These are phyloP conservation scores for Diadophis punctatus DNA, from an alignment of 2,113 vertebrate genomes.

Conservation along the genomic window DNA sequence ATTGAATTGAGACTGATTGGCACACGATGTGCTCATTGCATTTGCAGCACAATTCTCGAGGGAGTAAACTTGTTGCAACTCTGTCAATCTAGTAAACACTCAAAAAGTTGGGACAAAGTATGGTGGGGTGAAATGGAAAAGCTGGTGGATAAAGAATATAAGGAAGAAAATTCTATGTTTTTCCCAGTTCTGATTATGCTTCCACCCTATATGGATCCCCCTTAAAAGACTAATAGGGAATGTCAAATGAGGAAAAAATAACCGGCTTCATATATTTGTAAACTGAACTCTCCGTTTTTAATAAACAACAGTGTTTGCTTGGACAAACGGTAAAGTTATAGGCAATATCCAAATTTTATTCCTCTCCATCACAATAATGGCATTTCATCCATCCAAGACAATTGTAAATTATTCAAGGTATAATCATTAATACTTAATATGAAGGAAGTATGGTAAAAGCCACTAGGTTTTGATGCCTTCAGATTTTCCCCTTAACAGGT, in stretches of 20 bases:
- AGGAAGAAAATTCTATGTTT: neutral
- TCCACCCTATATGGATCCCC: too few relatives aligned
- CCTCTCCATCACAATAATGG: conserved; percentile 48
- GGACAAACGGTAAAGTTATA: conserved; percentile 41
- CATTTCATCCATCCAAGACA: conserved; percentile 58
- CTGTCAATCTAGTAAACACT: neutral
- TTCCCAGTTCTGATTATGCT: neutral
- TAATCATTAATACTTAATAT: conserved; percentile 69
- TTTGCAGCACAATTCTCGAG: neutral
- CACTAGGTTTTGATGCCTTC: conserved; percentile 49
- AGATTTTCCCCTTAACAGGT: conserved; percentile 63
- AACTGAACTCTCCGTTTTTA: conserved; percentile 12
- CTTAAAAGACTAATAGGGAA: neutral
- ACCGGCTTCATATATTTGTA: conserved; percentile 36
- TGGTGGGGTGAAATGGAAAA: neutral
- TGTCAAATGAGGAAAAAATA: neutral
- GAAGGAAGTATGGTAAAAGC: conserved; percentile 68
- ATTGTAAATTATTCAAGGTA: conserved; percentile 74
- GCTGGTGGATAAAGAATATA: neutral
- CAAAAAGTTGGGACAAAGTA: neutral
- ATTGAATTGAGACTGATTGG: neutral
- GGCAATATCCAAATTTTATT: conserved; percentile 3
- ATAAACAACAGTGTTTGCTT: conserved; percentile 15
- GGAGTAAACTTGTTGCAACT: neutral
- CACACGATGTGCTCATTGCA: neutral